Conservation (phyloP, 2,113 vertebrate genomes). For the Pluvianellus socialis region DNA sequence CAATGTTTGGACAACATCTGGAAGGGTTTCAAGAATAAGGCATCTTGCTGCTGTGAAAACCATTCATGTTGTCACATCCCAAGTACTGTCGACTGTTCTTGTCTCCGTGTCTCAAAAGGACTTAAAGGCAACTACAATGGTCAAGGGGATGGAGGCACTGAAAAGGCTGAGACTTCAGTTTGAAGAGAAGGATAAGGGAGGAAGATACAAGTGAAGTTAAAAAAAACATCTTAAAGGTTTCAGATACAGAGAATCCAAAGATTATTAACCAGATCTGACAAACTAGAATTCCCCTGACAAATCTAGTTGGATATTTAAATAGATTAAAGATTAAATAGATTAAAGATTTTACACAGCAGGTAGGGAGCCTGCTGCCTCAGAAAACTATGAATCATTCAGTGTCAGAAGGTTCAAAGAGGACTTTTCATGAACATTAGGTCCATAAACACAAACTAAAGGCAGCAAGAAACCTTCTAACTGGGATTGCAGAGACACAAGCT, state of each 20-base stretch:
- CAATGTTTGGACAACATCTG: neutral
- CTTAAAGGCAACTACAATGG: neutral
- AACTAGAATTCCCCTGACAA: neutral
- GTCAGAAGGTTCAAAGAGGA: neutral
- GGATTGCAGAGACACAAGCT: neutral
- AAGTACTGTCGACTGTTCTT: neutral
- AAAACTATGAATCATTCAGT: neutral
- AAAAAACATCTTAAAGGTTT: neutral
- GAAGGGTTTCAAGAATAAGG: neutral
- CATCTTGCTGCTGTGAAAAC: neutral
- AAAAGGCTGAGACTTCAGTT: neutral
- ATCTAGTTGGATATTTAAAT: neutral
- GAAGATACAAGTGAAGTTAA: neutral
- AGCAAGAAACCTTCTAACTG: neutral
- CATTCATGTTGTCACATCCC: rapidly evolving
- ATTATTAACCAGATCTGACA: neutral
- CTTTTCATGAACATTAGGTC: neutral
- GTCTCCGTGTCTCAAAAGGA: neutral
- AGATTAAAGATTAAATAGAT: neutral
- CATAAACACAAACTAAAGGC: neutral
- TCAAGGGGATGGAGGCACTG: neutral
- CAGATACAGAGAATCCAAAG: neutral
- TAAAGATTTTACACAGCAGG: neutral
- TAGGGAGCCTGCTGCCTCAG: neutral
- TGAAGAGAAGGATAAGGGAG: neutral